phyloP scores from a whole-genome alignment of 2,797 vertebrate genomes.

The Rallus crepitans region DNA sequence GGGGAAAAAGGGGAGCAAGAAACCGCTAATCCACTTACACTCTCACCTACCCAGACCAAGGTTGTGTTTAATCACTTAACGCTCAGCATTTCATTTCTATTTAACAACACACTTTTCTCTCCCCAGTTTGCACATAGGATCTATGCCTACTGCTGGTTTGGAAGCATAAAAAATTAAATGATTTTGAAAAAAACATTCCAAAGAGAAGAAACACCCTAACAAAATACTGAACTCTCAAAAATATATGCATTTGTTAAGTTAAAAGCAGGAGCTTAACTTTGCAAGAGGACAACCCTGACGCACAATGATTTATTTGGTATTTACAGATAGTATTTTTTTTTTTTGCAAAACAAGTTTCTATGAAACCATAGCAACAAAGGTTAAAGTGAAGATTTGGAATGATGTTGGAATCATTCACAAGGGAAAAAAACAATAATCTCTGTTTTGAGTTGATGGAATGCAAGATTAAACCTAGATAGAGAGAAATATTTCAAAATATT shows the following conservation, averaged over 20 bases:
- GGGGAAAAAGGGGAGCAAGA: background rate
- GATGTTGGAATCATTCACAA: conserved; percentile 19
- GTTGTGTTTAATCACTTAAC: background rate
- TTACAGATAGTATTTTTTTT: background rate
- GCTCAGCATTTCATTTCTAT: background rate
- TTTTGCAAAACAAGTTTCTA: conserved; percentile 39
- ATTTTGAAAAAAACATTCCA: background rate
- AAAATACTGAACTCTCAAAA: background rate
- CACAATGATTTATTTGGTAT: conserved; percentile 38
- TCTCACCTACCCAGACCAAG: background rate
- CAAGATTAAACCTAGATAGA: conserved; percentile 2
- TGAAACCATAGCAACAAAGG: conserved; percentile 50
- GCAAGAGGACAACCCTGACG: background rate
- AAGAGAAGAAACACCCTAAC: background rate
- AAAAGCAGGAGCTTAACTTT: background rate
- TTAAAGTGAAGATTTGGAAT: conserved; percentile 52
- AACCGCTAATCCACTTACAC: background rate
- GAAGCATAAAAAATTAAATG: background rate
- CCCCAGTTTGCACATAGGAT: background rate
- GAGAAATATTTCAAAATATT: background rate
- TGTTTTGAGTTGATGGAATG: background rate
- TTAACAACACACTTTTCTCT: background rate
- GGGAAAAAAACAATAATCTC: background rate
- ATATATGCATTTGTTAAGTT: background rate
- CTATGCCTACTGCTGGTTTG: background rate